These are phyloP conservation scores for Drosophila subsilvestris DNA, from an alignment of 2,888 invertebrate genomes.

Conservation along the genomic window DNA sequence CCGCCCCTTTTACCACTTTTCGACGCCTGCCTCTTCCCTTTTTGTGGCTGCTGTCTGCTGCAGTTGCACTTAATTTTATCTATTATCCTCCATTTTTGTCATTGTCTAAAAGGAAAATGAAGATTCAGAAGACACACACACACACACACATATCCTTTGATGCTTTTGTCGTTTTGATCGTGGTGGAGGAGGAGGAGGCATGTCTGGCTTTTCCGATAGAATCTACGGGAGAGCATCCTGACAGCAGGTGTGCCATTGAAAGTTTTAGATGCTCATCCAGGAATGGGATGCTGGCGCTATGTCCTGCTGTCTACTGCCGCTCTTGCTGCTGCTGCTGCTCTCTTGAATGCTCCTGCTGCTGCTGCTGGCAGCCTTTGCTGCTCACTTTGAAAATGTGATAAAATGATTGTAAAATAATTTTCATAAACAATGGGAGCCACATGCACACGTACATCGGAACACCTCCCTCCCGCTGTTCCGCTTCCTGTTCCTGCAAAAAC, in stretches of 20 bases:
- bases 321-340: background rate
- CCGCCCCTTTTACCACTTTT: background rate
- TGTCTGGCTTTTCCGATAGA: constrained; percentile 10
- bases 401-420: constrained; percentile 80
- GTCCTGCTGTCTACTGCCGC: no score
- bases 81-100: constrained; percentile 74
- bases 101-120: constrained; percentile 75
- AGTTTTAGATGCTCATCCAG: constrained; percentile 39
- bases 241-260: constrained; percentile 72
- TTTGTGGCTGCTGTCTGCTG: constrained; percentile 53
- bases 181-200: background rate
- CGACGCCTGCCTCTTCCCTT: constrained; percentile 6
- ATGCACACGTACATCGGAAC: constrained; percentile 12
- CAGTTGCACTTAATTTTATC: constrained; percentile 80
- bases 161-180: background rate
- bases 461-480: background rate
- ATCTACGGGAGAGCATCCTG: constrained; percentile 19
- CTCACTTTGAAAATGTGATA: constrained; percentile 71
- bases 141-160: constrained; percentile 24
- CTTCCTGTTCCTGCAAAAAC: constrained; percentile 55
- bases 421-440: constrained; percentile 62
- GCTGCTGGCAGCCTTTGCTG: constrained; percentile 51
- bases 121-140: constrained; percentile 68
- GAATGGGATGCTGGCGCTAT: background rate
- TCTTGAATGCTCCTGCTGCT: constrained; percentile 13